Evolutionary conservation across 30 jellyfish, hydroid and myxozoan species (phyloP), one percentile per base, ranked within the genome.

Genomic region (Pelagia noctiluca): DNA sequence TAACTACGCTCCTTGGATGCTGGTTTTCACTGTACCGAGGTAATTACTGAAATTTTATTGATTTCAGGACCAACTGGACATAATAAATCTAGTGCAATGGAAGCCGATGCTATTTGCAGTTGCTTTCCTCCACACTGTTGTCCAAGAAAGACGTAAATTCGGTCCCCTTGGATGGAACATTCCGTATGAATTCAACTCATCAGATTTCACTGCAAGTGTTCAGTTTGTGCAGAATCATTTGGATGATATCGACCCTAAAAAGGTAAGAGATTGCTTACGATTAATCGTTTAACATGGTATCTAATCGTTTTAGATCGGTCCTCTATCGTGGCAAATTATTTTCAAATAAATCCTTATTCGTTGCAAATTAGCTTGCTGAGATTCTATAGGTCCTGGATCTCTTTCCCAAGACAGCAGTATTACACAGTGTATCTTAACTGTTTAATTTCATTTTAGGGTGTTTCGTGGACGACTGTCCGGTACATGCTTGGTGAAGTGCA

Each of bases 151-250:
- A 71, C 92, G 97, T 30, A 90, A 90, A 70, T 90, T 90, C 35
- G 97, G 97, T 3, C 92, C 94, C n/a, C 95, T 90, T 12, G 97
- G 97, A 10, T 90, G 97, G 97, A 90, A 90, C 70, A 90, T 90
- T 25, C 97, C 97, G 57, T 90, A 90, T 66, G 97, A 90, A 72
- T 90, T 90, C 84, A 90, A 90, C 76, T 67, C 88, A 63, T 90
- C 97, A 50, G 97, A 90, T 78, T 83, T 90, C 86, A 64, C 97
- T 7, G 75, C 97, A 28, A 76, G 94, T 71, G 87, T 90, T 29
- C 97, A 90, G 25, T 90, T 90, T 63, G 85, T 90, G 60, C 97
- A 90, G 64, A 90, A 90, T 70, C 97, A 90, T 78, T 84, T 90
- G 13, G 97, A 90, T 52, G 97, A 90, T 38, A 73, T 90, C 78